Conservation (phyloP, 1,140 invertebrate genomes). For the Orussus abietinus region DNA sequence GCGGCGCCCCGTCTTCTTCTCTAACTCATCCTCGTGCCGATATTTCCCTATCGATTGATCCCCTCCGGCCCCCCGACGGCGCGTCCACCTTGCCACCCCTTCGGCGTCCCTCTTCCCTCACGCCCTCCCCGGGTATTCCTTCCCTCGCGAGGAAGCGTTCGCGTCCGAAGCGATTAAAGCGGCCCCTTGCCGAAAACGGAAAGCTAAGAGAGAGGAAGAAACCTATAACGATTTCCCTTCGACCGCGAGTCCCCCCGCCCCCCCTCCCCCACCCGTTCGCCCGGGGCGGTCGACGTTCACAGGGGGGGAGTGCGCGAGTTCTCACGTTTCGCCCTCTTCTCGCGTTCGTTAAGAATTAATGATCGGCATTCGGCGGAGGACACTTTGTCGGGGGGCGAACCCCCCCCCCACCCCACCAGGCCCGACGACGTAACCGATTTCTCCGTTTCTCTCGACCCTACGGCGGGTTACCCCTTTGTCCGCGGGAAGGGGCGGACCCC, state of each 20-base stretch:
- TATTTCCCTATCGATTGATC: constrained; percentile 54
- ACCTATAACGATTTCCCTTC: constrained; percentile 20
- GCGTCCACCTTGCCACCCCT: constrained; percentile 17
- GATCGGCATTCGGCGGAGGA: constrained; percentile 27
- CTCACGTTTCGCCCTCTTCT: constrained; percentile 7
- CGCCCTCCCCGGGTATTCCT: constrained; percentile 14
- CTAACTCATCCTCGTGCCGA: constrained; percentile 36
- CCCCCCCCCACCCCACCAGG: constrained; percentile 30
- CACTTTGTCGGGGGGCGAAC: neutral
- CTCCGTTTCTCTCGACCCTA: too few species aligned
- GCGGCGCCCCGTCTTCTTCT: constrained; percentile 20
- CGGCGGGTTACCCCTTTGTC: constrained; percentile 35
- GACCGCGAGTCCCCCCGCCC: constrained; percentile 14
- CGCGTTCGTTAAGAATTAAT: constrained; percentile 48
- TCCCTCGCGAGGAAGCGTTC: too few species aligned
- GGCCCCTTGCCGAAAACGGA: too few species aligned
- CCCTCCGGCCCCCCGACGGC: constrained; percentile 21
- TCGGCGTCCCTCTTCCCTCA: constrained; percentile 27
- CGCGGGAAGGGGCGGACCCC: constrained; percentile 22
- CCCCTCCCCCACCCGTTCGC: constrained; percentile 15
- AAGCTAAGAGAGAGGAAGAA: too few species aligned
- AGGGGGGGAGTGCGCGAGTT: too few species aligned
- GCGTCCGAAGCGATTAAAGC: too few species aligned
- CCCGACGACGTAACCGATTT: constrained; percentile 48
- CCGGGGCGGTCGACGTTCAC: too few species aligned